These are phyloP conservation scores for Zaprionus davidi DNA, from an alignment of 1,140 invertebrate genomes.

Conservation along the genomic window DNA sequence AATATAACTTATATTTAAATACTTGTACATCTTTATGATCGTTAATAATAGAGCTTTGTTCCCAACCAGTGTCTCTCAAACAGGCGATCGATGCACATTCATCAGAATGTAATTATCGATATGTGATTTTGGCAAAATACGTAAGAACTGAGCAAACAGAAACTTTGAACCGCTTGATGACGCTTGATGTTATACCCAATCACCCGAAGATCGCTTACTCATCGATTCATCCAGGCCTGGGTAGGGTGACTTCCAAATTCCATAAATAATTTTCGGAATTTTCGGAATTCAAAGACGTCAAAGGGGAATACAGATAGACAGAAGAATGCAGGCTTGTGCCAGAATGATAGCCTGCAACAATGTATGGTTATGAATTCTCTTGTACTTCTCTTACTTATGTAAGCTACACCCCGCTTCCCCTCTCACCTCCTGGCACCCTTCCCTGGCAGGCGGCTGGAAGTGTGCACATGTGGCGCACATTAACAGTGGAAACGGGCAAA, in stretches of 20 bases:
- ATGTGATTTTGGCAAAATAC: not conserved
- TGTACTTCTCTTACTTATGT: not conserved
- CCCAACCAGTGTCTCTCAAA: not conserved
- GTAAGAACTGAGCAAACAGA: not conserved
- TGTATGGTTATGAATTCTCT: not conserved
- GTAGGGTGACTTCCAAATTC: conserved; percentile 37
- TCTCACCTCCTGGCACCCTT: too few species aligned
- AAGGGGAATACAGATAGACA: not conserved
- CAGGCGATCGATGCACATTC: not conserved
- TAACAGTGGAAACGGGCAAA: conserved; percentile 27
- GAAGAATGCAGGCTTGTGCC: too few species aligned
- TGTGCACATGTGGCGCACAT: conserved; percentile 65
- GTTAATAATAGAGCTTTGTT: not conserved
- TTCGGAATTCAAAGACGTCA: conserved; percentile 25
- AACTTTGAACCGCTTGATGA: not conserved
- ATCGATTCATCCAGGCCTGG: conserved; percentile 11
- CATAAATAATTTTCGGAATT: not conserved
- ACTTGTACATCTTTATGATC: not conserved
- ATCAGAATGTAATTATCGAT: not conserved
- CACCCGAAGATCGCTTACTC: conserved; percentile 22
- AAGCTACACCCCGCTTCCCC: not conserved
- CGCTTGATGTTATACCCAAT: not conserved
- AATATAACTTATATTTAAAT: not conserved
- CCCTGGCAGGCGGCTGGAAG: not conserved
- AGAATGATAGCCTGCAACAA: not conserved